These are phyloP conservation scores for Melitaea athalia DNA, from an alignment of 2,888 invertebrate species.

Conservation along the genomic window DNA sequence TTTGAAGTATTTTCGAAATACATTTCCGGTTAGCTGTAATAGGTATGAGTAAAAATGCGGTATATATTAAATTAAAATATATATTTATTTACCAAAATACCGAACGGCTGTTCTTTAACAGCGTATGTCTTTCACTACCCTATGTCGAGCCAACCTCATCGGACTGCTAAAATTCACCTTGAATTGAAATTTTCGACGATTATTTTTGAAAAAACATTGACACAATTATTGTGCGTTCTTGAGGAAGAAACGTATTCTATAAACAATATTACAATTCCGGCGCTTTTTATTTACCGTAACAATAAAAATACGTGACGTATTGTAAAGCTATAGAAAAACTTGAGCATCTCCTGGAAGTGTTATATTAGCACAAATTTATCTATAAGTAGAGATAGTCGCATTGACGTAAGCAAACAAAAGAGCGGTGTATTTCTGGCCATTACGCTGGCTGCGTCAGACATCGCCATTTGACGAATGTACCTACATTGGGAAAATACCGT, in stretches of 20 bases:
- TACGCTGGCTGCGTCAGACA: slow-evolving; percentile 36
- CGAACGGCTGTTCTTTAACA: too few relatives aligned
- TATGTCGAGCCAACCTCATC: too few relatives aligned
- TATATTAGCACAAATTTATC: slow-evolving; percentile 27
- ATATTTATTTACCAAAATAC: too few relatives aligned
- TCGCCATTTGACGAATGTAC: slow-evolving; percentile 26
- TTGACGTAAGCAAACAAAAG: slow-evolving; percentile 65
- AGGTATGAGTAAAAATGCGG: too few relatives aligned
- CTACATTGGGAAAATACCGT: slow-evolving; percentile 14
- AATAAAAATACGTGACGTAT: neutral
- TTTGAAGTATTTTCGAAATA: too few relatives aligned
- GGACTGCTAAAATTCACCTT: neutral
- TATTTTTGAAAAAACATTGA: slow-evolving; percentile 3
- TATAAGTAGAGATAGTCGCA: slow-evolving; percentile 36
- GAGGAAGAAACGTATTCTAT: neutral
- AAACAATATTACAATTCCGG: neutral
- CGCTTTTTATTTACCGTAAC: neutral
- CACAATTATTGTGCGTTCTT: slow-evolving; percentile 2
- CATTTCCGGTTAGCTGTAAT: too few relatives aligned
- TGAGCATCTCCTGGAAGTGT: slow-evolving; percentile 21
- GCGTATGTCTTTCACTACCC: too few relatives aligned
- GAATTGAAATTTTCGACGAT: neutral
- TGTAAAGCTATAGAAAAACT: too few relatives aligned
- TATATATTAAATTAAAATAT: too few relatives aligned
- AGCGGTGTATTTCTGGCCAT: slow-evolving; percentile 54